Base-by-base conservation (phyloP, 2,113 vertebrate species). In the Cnemophilus loriae region DNA sequence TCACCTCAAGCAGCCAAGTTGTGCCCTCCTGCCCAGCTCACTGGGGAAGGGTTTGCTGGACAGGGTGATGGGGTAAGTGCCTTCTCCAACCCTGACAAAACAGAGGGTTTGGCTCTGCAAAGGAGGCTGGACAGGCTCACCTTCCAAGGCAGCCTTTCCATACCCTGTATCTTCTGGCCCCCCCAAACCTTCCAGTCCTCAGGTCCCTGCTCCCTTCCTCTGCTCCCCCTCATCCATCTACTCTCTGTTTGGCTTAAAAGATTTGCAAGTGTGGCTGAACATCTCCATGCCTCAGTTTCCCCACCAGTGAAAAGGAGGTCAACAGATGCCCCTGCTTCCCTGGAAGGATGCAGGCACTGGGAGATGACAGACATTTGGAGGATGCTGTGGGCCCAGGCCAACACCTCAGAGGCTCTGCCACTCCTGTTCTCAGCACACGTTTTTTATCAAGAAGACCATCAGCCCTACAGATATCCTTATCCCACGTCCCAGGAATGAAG, bases 401-500 rank as follows among this genome's bases (percentile, higher is more conserved):
- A 26, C 32, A 57, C 8, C 0, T 1, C 2, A 2, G 84, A 16
- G 17, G 39, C 19, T 30, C 33, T 89, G 27, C 14, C 20, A 23
- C 21, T 37, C 20, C 49, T 49, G 16, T 41, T 73, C 41, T 65
- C 26, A 60, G 50, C 68, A 81, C 28, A 70, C n/a, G 22, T 8
- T 13, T 78, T 84, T 53, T 30, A 32, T 27, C 41, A 52, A 44
- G 14, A 78, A 13, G 21, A 50, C 39, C n/a, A 16, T 37, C 50
- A 59, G 15, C 21, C 17, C 46, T 44, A 46, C 37, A 53, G 21
- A 65, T 0, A 2, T 33, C 57, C 23, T 63, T 11, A 49, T 7
- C 8, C 5, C 14, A 6, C 0, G 0, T 21, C 6, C 28, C 41
- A 88, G 57, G 13, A 78, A 24, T 0, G 6, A 84, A 6, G 59